Evolutionary conservation across 2,888 invertebrate genomes (phyloP).

Genomic region (Melinopterus prodromus): DNA sequence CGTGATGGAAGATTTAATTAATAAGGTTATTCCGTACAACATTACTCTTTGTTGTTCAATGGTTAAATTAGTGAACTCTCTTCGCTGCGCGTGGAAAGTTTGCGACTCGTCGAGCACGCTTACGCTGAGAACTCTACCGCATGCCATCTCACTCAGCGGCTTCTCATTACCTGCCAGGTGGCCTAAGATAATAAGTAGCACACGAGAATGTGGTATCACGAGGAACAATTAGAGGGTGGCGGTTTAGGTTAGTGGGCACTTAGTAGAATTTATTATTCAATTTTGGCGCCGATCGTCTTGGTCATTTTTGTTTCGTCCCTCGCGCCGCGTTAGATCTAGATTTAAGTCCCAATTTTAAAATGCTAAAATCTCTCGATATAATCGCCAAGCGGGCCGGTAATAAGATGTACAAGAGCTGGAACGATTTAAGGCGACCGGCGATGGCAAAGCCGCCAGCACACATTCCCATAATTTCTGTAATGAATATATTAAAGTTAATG

Average conservation of each 20-base stretch:
- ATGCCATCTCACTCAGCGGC: no score
- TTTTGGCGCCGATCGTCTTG: neutral
- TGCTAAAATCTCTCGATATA: conserved; percentile 4
- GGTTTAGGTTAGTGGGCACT: neutral
- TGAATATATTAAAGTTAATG: conserved; percentile 4
- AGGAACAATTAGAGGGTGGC: neutral
- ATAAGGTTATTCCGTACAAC: no score
- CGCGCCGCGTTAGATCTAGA: neutral
- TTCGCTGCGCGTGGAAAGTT: no score
- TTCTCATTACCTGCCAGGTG: no score
- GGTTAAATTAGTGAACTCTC: no score
- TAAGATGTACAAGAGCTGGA: neutral
- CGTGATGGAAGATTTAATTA: no score
- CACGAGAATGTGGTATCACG: neutral
- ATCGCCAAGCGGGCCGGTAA: neutral
- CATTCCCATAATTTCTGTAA: conserved; percentile 4
- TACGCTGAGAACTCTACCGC: no score
- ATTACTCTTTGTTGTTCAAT: no score
- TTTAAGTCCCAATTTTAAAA: neutral
- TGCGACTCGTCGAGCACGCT: no score
- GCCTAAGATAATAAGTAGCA: neutral
- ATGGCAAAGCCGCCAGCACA: neutral
- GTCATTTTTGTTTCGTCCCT: neutral
- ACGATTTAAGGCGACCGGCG: neutral
- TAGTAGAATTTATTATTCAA: neutral